Conservation (phyloP, 2,888 invertebrate genomes). For the Pristionchus japonicus region DNA sequence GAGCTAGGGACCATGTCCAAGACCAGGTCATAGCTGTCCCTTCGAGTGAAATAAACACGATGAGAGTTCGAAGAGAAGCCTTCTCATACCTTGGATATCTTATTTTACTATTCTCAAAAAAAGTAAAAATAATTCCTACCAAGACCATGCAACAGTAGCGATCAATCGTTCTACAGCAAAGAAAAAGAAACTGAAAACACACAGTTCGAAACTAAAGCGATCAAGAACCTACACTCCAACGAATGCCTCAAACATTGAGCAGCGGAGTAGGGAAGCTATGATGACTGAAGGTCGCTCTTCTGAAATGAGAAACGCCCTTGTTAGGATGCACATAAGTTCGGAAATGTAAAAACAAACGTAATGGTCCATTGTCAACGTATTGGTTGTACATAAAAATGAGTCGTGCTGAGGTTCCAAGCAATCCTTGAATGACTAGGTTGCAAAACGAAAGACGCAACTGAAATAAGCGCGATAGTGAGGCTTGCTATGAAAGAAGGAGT, state of each 20-base stretch:
- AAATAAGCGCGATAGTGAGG: background rate
- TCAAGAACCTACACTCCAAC: background rate
- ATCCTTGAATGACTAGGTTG: background rate
- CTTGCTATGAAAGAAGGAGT: background rate
- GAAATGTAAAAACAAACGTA: background rate
- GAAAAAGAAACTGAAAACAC: background rate
- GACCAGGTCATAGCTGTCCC: background rate
- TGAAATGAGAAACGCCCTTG: background rate
- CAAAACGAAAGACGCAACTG: background rate
- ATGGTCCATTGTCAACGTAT: background rate
- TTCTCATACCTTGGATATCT: background rate
- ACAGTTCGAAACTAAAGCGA: background rate
- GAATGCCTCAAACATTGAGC: background rate
- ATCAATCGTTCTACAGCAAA: background rate
- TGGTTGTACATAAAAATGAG: background rate
- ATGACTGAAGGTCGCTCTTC: background rate
- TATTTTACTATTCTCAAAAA: background rate
- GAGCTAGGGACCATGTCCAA: background rate
- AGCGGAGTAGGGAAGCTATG: background rate
- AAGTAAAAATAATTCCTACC: background rate
- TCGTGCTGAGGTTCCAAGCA: background rate
- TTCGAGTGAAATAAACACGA: background rate
- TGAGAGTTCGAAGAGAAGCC: background rate
- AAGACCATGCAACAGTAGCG: slow-evolving; percentile 8
- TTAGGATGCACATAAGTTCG: background rate